These are phyloP conservation scores for Eumeta japonica DNA, from an alignment of 1,140 invertebrate genomes.

Conservation along the genomic window DNA sequence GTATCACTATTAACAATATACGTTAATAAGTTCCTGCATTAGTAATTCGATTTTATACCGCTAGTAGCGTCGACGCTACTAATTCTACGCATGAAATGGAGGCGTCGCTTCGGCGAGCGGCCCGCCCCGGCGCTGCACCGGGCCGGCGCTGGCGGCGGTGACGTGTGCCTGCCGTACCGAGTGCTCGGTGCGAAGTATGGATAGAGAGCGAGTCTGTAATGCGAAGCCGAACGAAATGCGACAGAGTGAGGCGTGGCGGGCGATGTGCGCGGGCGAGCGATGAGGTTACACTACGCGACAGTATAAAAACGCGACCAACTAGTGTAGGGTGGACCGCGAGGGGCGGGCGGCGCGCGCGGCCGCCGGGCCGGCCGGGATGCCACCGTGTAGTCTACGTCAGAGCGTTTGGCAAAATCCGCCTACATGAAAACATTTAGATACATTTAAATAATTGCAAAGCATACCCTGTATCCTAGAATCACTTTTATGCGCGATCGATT, in stretches of 20 bases:
- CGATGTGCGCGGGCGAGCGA: too few relatives aligned
- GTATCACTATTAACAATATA: too few relatives aligned
- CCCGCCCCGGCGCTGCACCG: not conserved
- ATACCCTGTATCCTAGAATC: constrained; percentile 72
- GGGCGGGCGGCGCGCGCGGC: constrained; percentile 31
- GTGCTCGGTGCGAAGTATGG: too few relatives aligned
- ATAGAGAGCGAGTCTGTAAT: too few relatives aligned
- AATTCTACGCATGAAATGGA: constrained; percentile 29
- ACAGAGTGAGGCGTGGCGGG: too few relatives aligned
- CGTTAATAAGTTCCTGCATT: constrained; percentile 23
- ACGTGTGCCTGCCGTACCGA: not conserved
- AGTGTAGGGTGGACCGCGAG: constrained; percentile 50
- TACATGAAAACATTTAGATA: constrained; percentile 64
- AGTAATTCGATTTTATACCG: constrained; percentile 56
- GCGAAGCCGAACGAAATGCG: too few relatives aligned
- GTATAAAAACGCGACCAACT: constrained; percentile 52
- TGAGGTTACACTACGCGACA: constrained; percentile 37
- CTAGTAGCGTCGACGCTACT: too few relatives aligned
- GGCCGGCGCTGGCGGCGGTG: not conserved
- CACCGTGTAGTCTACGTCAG: constrained; percentile 25
- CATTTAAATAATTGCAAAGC: constrained; percentile 70
- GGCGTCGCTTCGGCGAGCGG: not conserved
- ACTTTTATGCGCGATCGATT: constrained; percentile 63
- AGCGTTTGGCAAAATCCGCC: constrained; percentile 39
- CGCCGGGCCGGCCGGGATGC: constrained; percentile 13